Evolutionary conservation across 1,140 invertebrate genomes (phyloP).

Genomic region (Araneus ventricosus): DNA sequence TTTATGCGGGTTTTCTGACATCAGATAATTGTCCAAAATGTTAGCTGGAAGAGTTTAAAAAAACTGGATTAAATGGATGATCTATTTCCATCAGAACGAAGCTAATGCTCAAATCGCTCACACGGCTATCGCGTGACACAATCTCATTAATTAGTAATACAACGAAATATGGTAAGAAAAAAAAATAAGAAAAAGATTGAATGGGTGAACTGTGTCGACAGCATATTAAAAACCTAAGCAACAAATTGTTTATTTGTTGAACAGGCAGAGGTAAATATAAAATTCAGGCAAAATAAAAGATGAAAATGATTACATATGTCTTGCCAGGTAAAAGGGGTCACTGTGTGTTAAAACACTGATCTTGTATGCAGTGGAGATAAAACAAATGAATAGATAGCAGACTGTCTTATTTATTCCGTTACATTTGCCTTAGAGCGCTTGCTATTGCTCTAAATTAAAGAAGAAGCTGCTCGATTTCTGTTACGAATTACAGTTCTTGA

Average conservation of each 20-base stretch:
- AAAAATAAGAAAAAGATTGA: not conserved
- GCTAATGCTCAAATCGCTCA: not conserved
- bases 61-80: not conserved
- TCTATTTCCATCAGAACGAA: slow-evolving; percentile 1
- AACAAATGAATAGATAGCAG: not conserved
- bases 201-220: slow-evolving; percentile 49
- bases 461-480: not conserved
- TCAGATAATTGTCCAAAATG: no score
- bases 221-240: slow-evolving; percentile 12
- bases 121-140: slow-evolving; percentile 38
- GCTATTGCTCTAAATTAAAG: slow-evolving; percentile 4
- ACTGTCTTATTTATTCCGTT: not conserved
- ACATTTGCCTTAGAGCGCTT: not conserved
- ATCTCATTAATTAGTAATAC: slow-evolving; percentile 35
- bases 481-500: not conserved
- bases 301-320: not conserved
- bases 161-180: not conserved
- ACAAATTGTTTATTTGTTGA: slow-evolving; percentile 34
- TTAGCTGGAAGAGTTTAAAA: no score
- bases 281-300: not conserved
- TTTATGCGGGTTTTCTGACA: no score
- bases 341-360: slow-evolving; percentile 8
- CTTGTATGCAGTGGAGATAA: not conserved
- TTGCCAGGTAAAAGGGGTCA: not conserved
- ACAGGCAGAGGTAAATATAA: not conserved